Evolutionary conservation across 1,140 invertebrate genomes (phyloP), one percentile per base, ranked within the genome.

Genomic region (Rhyacophila brunnea): DNA sequence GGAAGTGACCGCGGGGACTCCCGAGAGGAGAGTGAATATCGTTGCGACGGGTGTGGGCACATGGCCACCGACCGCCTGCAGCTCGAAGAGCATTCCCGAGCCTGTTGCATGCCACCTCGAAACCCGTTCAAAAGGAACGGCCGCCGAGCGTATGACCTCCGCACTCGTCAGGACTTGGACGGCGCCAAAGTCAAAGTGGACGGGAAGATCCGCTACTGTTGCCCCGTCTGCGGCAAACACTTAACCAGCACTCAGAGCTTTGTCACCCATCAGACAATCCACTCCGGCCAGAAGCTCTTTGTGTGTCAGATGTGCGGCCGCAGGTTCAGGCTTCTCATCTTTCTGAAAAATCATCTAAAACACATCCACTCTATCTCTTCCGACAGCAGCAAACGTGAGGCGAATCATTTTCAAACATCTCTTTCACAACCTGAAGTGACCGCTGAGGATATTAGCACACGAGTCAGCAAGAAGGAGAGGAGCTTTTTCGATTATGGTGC

Each of bases 181-280:
- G 64, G 67, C 1, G 77, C 77, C 0, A 74, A 71, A 61, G 70
- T 79, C 18, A 72, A 75, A 34, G 68, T 79, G 0, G 69, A 80
- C 23, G 79, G 76, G 10, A 74, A 72, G 36, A 66, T 74, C 11
- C 77, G 79, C 65, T 81, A 81, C 46, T 48, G 46, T 49, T 50
- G 67, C 45, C 19, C 58, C 55, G 45, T 62, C 19, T 62, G 64
- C 38, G 44, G 64, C 19, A 28, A 51, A 55, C 57, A 45, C 35
- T 50, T 62, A 19, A 56, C 48, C 34, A 63, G 56, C 54, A 55
- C 60, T 10, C 50, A 58, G 28, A 57, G 51, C 38, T 65, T 51
- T 32, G 53, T 60, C 10, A 47, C 35, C 10, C 65, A 65, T 57
- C 34, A 46, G 44, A 59, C 58, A 1, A 59, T 66, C 47, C 59